A percentile compares a stretch with the other conserved stretches of the same genome.
These are phyloP conservation scores for Rugalucina vietnamica DNA, from an alignment of 2,888 invertebrate species.

Conservation along the genomic window DNA sequence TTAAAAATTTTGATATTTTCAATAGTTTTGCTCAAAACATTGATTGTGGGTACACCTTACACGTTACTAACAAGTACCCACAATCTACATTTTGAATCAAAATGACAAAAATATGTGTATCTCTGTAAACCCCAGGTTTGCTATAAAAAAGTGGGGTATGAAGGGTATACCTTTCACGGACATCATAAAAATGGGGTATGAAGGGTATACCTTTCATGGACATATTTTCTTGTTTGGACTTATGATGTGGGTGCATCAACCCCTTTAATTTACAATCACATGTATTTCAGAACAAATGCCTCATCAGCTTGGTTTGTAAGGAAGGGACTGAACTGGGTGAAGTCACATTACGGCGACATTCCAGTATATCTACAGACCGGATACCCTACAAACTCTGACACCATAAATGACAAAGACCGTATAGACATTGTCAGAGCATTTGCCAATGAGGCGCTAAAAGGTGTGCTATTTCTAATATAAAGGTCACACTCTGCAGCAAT, in stretches of 20 bases:
- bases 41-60: no score
- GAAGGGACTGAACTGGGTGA: conserved; percentile 41
- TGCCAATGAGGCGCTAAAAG: conserved; percentile 76
- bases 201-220: background rate
- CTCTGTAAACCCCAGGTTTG: no score
- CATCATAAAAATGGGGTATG: background rate
- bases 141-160: no score
- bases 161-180: background rate
- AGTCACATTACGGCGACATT: conserved; percentile 56
- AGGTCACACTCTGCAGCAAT: background rate
- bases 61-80: no score
- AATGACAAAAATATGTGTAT: no score
- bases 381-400: conserved; percentile 53
- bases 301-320: conserved; percentile 38
- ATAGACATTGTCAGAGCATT: conserved; percentile 63
- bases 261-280: background rate
- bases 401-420: conserved; percentile 65
- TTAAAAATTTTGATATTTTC: no score
- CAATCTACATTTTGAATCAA: no score
- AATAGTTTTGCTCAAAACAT: no score
- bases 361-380: conserved; percentile 67
- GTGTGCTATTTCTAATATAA: conserved; percentile 44
- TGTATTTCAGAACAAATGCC: background rate
- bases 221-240: background rate
- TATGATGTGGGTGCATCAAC: background rate